Conservation (phyloP, 1,140 invertebrate genomes). For the Trichogramma pretiosum region DNA sequence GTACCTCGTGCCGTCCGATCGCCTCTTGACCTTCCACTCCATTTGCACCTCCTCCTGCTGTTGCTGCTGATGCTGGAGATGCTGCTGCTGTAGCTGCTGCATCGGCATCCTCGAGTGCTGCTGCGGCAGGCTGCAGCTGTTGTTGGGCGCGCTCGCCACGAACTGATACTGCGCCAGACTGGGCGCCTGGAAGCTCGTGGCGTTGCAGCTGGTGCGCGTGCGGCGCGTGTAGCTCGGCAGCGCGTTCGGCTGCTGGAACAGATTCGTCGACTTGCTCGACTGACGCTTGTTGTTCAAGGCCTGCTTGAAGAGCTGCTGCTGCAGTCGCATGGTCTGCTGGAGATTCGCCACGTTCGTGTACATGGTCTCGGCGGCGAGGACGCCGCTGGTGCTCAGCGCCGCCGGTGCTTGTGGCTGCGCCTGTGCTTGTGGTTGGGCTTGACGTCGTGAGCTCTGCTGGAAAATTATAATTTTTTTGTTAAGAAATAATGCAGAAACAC, state of each 20-base stretch:
- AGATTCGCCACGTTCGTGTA: constrained; percentile 66
- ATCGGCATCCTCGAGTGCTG: too few relatives aligned
- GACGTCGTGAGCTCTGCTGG: constrained; percentile 25
- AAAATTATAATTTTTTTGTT: too few relatives aligned
- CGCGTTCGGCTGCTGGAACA: constrained; percentile 33
- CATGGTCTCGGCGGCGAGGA: constrained; percentile 50
- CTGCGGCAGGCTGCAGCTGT: too few relatives aligned
- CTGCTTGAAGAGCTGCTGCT: constrained; percentile 62
- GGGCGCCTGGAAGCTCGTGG: constrained; percentile 45
- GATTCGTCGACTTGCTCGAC: too few relatives aligned
- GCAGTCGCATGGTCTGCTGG: constrained; percentile 62
- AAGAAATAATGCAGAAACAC: too few relatives aligned
- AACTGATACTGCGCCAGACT: constrained; percentile 55
- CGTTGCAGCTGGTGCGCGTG: constrained; percentile 39
- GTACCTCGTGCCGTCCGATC: constrained; percentile 70
- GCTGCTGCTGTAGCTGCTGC: constrained; percentile 12
- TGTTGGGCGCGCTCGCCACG: constrained; percentile 49
- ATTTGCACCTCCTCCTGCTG: constrained; percentile 43
- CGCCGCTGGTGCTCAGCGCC: too few relatives aligned
- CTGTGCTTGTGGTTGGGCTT: constrained; percentile 29
- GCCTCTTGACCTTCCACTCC: constrained; percentile 74
- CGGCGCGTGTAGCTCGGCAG: constrained; percentile 49
- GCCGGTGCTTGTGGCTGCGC: constrained; percentile 16
- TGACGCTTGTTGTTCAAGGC: constrained; percentile 42
- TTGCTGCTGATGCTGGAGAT: constrained; percentile 42